Evolutionary conservation across 1,140 invertebrate species (phyloP), one percentile per base, ranked within the genome.

Genomic region (Battus philenor): DNA sequence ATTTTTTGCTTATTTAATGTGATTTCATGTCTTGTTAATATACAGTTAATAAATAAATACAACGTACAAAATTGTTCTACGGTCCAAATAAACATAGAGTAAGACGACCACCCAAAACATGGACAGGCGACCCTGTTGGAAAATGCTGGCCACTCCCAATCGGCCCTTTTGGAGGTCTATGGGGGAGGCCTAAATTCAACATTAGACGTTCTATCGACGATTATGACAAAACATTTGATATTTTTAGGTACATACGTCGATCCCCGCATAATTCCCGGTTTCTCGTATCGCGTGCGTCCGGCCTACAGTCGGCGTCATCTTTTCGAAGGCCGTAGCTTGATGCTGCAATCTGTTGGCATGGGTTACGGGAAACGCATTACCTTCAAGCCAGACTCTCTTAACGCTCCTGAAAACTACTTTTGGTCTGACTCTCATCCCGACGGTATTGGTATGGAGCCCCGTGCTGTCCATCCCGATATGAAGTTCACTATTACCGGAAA

Each of bases 341-440:
- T 88, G 41, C 78, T 94, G 10, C 66, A 89, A 22, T 90, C 88
- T n/a, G 88, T 94, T 45, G 93, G 93, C 1, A 88, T 90, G 76
- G 93, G 93, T 10, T 94, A 94, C 63, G 93, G 91, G 4, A 93
- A 94, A 64, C 85, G 92, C 15, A 81, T 94, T 12, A 93, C 92
- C 4, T 94, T 94, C 74, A 86, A 90, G 54, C 89, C 91, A 0
- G 89, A 92, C 31, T 89, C 87, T 18, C 71, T 90, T 10, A 91
- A 93, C 51, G 76, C 87, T 12, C 90, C 91, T 41, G 88, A 90
- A 53, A 91, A 92, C 70, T 91, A 88, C 63, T 91, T 94, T 65
- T 94, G 92, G 92, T 93, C 92, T n/a, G 93, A 94, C 75, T 93
- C 90, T 29, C 89, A 91, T 63, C 88, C 91, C 1, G 90, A 92